Percentiles rank a stretch among this genome's conserved stretches.
Conservation (phyloP, 2,888 invertebrate species). For the Orthosia incerta region DNA sequence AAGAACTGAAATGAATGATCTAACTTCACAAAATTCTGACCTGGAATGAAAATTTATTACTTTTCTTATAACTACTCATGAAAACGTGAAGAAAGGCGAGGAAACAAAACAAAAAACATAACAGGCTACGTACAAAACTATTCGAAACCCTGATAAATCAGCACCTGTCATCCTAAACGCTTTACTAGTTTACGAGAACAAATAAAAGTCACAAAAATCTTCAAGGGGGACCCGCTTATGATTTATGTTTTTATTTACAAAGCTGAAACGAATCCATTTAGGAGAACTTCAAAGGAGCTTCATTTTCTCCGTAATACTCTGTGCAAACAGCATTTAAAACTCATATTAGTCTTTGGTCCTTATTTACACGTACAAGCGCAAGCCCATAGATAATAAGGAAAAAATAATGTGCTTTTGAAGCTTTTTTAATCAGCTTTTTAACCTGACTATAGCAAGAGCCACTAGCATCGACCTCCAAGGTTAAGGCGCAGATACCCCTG, state of each 20-base stretch:
- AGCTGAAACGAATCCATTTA: slow-evolving; percentile 32
- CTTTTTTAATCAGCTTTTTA: slow-evolving; percentile 14
- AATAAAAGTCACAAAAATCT: slow-evolving; percentile 54
- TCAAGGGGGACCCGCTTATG: slow-evolving; percentile 31
- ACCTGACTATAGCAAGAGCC: no score
- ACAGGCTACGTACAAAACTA: slow-evolving; percentile 20
- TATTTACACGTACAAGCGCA: slow-evolving; percentile 27
- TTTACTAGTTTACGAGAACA: slow-evolving; percentile 47
- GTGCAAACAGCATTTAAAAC: slow-evolving; percentile 28
- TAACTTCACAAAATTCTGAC: not conserved
- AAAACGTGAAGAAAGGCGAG: slow-evolving; percentile 15
- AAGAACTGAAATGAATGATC: not conserved
- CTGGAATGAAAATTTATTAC: not conserved
- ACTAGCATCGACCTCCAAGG: no score
- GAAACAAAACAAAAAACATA: not conserved
- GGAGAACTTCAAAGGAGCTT: slow-evolving; percentile 37
- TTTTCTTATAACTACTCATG: not conserved
- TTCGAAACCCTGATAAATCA: slow-evolving; percentile 32
- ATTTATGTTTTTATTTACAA: slow-evolving; percentile 49
- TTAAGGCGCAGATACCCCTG: no score
- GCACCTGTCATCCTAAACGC: slow-evolving; percentile 37
- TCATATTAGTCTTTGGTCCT: slow-evolving; percentile 14
- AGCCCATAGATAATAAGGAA: no score
- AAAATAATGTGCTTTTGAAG: slow-evolving; percentile 26
- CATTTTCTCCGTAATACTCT: slow-evolving; percentile 21